These are phyloP conservation scores for Sminthopsis crassicaudata DNA, from an alignment of 2,113 vertebrate species.

Conservation along the genomic window DNA sequence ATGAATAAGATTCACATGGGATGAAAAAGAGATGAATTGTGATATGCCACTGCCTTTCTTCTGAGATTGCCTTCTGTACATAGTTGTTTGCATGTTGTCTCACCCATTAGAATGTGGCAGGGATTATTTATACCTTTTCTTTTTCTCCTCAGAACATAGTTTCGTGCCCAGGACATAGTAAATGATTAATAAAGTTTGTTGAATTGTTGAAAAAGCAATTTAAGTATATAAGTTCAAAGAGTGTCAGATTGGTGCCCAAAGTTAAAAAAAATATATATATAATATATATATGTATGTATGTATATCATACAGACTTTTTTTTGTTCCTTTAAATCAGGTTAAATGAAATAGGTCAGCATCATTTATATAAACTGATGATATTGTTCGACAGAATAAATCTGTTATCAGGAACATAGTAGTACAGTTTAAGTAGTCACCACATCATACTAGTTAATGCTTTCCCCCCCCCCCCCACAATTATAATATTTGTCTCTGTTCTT, in stretches of 20 bases:
- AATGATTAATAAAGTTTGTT: background rate
- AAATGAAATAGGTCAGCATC: background rate
- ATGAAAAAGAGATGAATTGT: background rate
- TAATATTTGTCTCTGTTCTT: background rate
- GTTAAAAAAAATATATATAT: conserved; percentile 37
- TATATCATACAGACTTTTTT: conserved; percentile 14
- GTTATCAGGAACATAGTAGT: background rate
- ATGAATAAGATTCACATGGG: background rate
- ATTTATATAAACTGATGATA: conserved; percentile 31
- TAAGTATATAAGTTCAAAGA: background rate
- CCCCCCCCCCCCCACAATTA: background rate
- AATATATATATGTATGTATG: background rate
- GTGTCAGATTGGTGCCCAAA: conserved; percentile 32
- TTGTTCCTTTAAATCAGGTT: conserved; percentile 25
- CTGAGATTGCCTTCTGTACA: background rate
- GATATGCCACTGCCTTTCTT: background rate
- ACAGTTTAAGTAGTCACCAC: background rate
- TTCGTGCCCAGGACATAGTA: background rate
- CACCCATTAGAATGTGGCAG: background rate
- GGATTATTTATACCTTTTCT: background rate
- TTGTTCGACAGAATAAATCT: conserved; percentile 1
- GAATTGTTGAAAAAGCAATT: background rate
- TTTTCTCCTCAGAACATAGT: background rate
- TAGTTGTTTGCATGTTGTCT: background rate
- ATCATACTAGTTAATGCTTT: background rate